A percentile compares a stretch with the other conserved stretches of the same genome.
phyloP scores from a whole-genome alignment of 2,797 vertebrate genomes.

The Echeneis naucrates region DNA sequence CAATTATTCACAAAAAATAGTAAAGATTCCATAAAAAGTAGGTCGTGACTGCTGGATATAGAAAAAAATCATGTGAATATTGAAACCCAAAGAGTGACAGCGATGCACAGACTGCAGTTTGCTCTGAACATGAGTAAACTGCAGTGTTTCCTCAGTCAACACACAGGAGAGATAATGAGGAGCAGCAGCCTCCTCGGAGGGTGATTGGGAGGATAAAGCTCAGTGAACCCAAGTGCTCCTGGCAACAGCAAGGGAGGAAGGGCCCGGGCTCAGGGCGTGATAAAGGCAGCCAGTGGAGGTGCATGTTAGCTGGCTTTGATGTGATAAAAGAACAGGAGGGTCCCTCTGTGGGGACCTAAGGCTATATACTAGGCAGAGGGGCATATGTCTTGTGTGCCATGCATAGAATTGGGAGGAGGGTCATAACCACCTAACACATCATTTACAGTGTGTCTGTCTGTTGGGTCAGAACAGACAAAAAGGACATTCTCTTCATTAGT shows the following conservation, averaged over 20 bases:
- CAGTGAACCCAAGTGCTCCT: constrained; percentile 64
- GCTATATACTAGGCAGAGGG: constrained; percentile 43
- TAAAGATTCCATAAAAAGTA: constrained; percentile 73
- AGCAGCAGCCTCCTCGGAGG: constrained; percentile 58
- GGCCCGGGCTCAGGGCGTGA: constrained; percentile 37
- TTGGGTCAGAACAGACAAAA: constrained; percentile 64
- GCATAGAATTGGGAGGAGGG: constrained; percentile 34
- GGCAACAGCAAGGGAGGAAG: constrained; percentile 61
- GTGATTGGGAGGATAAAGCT: constrained; percentile 67
- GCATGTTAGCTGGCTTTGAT: constrained; percentile 48
- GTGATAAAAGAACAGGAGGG: constrained; percentile 40
- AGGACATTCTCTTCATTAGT: constrained; percentile 60
- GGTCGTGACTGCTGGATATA: constrained; percentile 52
- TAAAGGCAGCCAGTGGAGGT: constrained; percentile 48
- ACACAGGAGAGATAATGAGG: constrained; percentile 54
- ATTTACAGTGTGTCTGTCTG: constrained; percentile 46
- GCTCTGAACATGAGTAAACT: constrained; percentile 42
- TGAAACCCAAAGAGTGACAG: constrained; percentile 41
- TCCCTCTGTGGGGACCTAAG: constrained; percentile 22
- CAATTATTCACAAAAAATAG: constrained; percentile 74
- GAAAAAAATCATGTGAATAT: constrained; percentile 69
- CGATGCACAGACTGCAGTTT: constrained; percentile 37
- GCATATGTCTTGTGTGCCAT: constrained; percentile 40
- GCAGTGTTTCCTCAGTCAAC: constrained; percentile 40
- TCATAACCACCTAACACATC: constrained; percentile 52